Evolutionary conservation across 2,113 vertebrate species (phyloP).

Genomic region (Phoxinus phoxinus): DNA sequence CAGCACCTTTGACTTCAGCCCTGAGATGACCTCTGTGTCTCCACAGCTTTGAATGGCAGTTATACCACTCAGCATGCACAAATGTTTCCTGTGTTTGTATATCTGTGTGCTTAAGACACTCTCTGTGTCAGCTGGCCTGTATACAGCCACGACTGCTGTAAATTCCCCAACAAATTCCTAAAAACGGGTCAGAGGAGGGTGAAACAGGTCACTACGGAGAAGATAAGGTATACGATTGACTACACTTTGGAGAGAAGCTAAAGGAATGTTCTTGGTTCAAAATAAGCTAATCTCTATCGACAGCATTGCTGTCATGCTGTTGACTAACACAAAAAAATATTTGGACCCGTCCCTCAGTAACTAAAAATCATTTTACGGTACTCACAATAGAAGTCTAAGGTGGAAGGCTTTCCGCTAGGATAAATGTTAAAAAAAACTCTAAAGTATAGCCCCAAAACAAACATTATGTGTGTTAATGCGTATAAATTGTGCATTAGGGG

Average conservation of each 20-base stretch:
- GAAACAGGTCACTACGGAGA: slow-evolving; percentile 1
- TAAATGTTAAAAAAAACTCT: background rate
- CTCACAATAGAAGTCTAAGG: background rate
- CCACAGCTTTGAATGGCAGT: slow-evolving; percentile 24
- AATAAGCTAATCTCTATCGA: background rate
- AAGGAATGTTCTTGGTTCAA: background rate
- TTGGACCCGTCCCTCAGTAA: background rate
- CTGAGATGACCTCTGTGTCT: slow-evolving; percentile 22
- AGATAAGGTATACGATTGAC: background rate
- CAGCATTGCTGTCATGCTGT: background rate
- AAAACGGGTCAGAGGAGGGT: background rate
- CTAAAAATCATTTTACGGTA: background rate
- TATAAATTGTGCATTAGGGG: background rate
- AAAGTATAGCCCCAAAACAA: background rate
- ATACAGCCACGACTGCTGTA: slow-evolving; percentile 25
- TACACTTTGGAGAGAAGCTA: background rate
- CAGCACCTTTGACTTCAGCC: background rate
- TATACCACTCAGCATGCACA: slow-evolving; percentile 39
- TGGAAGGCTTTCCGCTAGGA: background rate
- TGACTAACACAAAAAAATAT: background rate
- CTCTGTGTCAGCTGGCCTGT: slow-evolving; percentile 37
- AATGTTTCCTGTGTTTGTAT: slow-evolving; percentile 34
- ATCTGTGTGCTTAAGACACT: slow-evolving; percentile 26
- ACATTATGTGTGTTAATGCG: background rate
- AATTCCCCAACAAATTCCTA: slow-evolving; percentile 25